A percentile compares a stretch with the other conserved stretches of the same genome.
Evolutionary conservation across 2,797 vertebrate genomes (phyloP).

Genomic region (Cossypha polioptera): DNA sequence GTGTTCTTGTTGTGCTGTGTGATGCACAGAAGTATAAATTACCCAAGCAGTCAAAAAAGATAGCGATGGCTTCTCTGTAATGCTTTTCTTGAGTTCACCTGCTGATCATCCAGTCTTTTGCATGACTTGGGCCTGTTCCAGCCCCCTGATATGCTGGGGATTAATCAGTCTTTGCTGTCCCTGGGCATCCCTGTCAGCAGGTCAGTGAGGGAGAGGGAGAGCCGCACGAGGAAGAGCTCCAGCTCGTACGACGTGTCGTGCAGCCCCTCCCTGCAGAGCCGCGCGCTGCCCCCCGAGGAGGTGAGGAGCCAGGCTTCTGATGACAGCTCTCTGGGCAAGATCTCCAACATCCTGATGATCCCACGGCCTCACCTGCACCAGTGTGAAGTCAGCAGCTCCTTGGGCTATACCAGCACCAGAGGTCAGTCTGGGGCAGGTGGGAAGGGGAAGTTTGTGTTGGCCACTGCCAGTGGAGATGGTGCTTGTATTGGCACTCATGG

Average conservation of each 20-base stretch:
- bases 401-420: constrained; percentile 94
- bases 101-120: neutral
- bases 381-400: constrained; percentile 97
- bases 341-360: constrained; percentile 92
- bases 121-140: neutral
- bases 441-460: neutral
- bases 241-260: constrained; percentile 85
- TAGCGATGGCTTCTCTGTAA: neutral
- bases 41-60: neutral
- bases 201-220: constrained; percentile 79
- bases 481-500: neutral
- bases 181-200: constrained; percentile 49
- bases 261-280: constrained; percentile 82
- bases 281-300: constrained; percentile 82
- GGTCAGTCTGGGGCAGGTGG: constrained; percentile 75
- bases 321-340: constrained; percentile 89
- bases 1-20: neutral
- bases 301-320: constrained; percentile 93
- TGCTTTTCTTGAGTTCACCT: neutral
- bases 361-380: constrained; percentile 85
- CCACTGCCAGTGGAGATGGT: neutral
- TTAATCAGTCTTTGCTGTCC: neutral
- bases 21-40: neutral
- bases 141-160: neutral
- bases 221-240: constrained; percentile 86